Evolutionary conservation across 2,113 vertebrate species (phyloP).

Genomic region (Podarcis cretensis): DNA sequence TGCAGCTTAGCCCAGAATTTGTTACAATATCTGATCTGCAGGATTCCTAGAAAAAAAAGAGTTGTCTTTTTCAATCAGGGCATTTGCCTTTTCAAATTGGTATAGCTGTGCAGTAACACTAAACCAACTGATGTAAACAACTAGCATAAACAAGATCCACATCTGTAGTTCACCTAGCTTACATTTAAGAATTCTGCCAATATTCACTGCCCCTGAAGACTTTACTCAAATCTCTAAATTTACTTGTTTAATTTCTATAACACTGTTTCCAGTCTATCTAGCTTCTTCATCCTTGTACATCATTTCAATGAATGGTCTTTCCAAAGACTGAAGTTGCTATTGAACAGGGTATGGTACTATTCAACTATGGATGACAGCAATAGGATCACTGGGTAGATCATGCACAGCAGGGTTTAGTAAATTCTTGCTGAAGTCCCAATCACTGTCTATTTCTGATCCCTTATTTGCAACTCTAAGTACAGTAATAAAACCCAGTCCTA

Average conservation of each 20-base stretch:
- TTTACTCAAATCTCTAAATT: not conserved
- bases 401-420: not conserved
- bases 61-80: not conserved
- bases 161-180: not conserved
- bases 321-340: not conserved
- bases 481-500: not conserved
- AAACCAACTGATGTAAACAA: not conserved
- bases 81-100: not conserved
- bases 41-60: not conserved
- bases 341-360: not conserved
- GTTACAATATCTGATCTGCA: not conserved
- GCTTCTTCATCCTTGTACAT: not conserved
- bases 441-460: not conserved
- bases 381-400: not conserved
- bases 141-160: not conserved
- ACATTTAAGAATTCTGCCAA: not conserved
- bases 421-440: not conserved
- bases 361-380: not conserved
- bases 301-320: not conserved
- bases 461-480: not conserved
- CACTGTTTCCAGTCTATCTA: not conserved
- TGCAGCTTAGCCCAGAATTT: not conserved
- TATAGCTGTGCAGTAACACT: not conserved
- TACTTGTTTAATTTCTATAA: not conserved
- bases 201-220: not conserved